These are phyloP conservation scores for Creontiades dilutus DNA, from an alignment of 2,888 invertebrate genomes.

Conservation along the genomic window DNA sequence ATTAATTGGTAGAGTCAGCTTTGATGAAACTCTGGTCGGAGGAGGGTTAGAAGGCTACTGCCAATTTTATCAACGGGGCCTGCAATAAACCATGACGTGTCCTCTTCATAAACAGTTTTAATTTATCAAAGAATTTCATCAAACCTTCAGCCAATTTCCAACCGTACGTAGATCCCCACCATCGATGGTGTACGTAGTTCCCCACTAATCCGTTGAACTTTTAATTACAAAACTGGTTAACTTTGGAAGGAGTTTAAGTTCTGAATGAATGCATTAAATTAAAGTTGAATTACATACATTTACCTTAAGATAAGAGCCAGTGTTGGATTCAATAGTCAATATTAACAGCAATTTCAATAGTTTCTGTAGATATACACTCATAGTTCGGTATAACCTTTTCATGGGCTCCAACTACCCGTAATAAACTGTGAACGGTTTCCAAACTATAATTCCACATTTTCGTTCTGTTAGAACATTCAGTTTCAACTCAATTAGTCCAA, in stretches of 20 bases:
- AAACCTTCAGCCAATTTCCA: neutral
- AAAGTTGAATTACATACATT: no score
- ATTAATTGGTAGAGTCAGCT: constrained; percentile 27
- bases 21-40: neutral
- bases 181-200: neutral
- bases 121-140: constrained; percentile 58
- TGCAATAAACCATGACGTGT: constrained; percentile 34
- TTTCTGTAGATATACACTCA: no score
- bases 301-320: no score
- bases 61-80: constrained; percentile 31
- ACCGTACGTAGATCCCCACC: neutral
- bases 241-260: neutral
- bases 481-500: no score
- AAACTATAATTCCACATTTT: no score
- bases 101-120: constrained; percentile 57
- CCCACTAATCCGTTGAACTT: neutral
- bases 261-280: neutral
- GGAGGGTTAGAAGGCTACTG: neutral
- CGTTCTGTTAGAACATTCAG: no score
- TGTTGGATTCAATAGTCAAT: no score
- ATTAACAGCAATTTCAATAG: no score
- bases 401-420: no score
- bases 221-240: constrained; percentile 2
- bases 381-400: no score
- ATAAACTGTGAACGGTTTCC: no score